Percentiles rank a stretch among this genome's conserved stretches.
These are phyloP conservation scores for Aphrocallistes beatrix DNA, from an alignment of 37 sponge, comb jelly and placozoan species.

Conservation along the genomic window DNA sequence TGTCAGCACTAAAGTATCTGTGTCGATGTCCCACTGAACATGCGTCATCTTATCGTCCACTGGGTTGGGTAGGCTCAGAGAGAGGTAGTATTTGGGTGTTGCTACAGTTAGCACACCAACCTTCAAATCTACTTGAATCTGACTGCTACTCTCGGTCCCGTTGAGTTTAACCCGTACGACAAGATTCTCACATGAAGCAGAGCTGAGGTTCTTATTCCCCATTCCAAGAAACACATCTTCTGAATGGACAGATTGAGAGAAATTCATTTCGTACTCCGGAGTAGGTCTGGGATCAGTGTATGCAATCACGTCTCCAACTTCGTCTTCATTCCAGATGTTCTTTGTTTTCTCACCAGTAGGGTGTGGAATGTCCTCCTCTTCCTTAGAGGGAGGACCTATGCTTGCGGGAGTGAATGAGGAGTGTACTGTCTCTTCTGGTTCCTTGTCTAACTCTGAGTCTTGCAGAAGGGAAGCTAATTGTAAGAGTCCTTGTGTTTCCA, in stretches of 20 bases:
- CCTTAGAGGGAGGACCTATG: constrained; percentile 30
- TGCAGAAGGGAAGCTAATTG: constrained; percentile 43
- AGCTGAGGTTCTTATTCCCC: constrained; percentile 58
- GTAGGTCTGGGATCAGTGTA: constrained; percentile 57
- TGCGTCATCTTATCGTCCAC: constrained; percentile 53
- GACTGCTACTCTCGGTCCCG: background rate
- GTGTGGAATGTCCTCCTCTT: background rate
- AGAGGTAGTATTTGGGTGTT: background rate
- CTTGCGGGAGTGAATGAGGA: constrained; percentile 50
- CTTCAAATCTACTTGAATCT: background rate
- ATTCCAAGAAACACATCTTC: constrained; percentile 90
- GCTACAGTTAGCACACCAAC: background rate
- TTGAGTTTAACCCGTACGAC: constrained; percentile 37
- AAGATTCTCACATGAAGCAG: constrained; percentile 71
- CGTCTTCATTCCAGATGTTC: constrained; percentile 52
- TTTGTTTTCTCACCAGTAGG: background rate
- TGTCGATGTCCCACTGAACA: constrained; percentile 57
- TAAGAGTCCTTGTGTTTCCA: constrained; percentile 32
- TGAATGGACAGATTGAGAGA: constrained; percentile 50
- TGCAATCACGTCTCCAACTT: constrained; percentile 25
- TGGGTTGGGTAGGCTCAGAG: constrained; percentile 60
- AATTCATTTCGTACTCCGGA: constrained; percentile 77
- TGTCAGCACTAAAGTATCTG: constrained; percentile 43
- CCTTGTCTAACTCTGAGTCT: constrained; percentile 32
- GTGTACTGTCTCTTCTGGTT: constrained; percentile 23